Conservation (phyloP, 2,888 invertebrate genomes). For the Pristionchus japonicus region DNA sequence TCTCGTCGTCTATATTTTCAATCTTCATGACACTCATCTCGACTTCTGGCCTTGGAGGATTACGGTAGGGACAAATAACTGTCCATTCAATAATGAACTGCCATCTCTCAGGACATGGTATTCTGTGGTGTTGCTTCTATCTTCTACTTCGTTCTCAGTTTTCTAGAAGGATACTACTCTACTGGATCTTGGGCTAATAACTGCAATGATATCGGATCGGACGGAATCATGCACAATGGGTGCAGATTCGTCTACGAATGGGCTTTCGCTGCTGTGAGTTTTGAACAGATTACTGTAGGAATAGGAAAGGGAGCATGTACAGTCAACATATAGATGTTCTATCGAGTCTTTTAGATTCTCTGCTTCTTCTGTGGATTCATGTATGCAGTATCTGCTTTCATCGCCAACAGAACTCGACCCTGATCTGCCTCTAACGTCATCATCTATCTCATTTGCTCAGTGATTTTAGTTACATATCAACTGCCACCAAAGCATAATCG, state of each 20-base stretch:
- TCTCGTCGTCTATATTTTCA: slow-evolving; percentile 70
- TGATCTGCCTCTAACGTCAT: background rate
- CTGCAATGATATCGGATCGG: slow-evolving; percentile 74
- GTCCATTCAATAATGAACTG: background rate
- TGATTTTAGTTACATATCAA: background rate
- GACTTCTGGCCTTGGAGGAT: slow-evolving; percentile 72
- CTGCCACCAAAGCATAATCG: background rate
- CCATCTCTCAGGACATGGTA: slow-evolving; percentile 62
- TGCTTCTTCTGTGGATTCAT: slow-evolving; percentile 62
- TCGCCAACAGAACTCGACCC: slow-evolving; percentile 56
- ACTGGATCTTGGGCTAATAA: slow-evolving; percentile 74
- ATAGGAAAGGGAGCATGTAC: background rate
- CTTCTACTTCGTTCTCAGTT: slow-evolving; percentile 64
- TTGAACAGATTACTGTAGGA: background rate
- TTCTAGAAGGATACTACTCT: slow-evolving; percentile 72
- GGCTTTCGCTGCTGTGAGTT: slow-evolving; percentile 72
- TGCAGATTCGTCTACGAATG: slow-evolving; percentile 72
- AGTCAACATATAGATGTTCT: background rate
- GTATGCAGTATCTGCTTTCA: slow-evolving; percentile 59
- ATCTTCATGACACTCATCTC: slow-evolving; percentile 66
- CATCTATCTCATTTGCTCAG: background rate
- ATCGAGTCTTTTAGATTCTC: slow-evolving; percentile 55
- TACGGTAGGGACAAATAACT: slow-evolving; percentile 53
- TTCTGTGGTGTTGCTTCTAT: slow-evolving; percentile 64
- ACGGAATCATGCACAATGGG: slow-evolving; percentile 71